Conservation (phyloP, 1,140 invertebrate species). For the Aethina tumida region DNA sequence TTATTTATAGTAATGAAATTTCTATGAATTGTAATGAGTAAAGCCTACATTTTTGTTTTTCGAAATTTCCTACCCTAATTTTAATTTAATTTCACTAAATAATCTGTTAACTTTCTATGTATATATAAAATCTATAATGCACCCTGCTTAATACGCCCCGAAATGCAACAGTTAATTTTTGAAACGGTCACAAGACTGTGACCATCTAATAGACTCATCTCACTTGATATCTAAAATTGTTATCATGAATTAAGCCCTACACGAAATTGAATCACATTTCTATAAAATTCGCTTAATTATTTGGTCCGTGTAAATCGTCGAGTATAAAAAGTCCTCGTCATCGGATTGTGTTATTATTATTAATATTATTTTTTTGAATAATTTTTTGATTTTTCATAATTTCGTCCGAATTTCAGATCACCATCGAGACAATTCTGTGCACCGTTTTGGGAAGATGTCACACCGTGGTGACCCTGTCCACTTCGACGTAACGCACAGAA, state of each 20-base stretch:
- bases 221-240: too few species aligned
- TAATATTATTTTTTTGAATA: constrained; percentile 2
- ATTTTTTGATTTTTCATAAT: background rate
- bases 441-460: constrained; percentile 42
- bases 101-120: background rate
- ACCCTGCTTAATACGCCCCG: background rate
- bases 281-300: constrained; percentile 25
- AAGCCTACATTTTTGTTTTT: too few species aligned
- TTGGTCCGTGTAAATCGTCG: constrained; percentile 22
- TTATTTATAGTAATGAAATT: too few species aligned
- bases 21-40: too few species aligned
- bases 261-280: constrained; percentile 20
- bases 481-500: constrained; percentile 83
- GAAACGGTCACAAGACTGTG: too few species aligned
- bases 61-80: too few species aligned
- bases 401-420: background rate
- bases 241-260: background rate
- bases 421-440: constrained; percentile 25
- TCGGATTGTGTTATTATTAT: background rate
- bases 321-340: background rate
- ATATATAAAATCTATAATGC: background rate
- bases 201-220: too few species aligned
- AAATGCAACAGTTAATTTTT: background rate
- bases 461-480: constrained; percentile 80
- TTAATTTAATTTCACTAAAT: background rate